Evolutionary conservation across 2,888 invertebrate genomes (phyloP).

Genomic region (Drosophila basisetae): DNA sequence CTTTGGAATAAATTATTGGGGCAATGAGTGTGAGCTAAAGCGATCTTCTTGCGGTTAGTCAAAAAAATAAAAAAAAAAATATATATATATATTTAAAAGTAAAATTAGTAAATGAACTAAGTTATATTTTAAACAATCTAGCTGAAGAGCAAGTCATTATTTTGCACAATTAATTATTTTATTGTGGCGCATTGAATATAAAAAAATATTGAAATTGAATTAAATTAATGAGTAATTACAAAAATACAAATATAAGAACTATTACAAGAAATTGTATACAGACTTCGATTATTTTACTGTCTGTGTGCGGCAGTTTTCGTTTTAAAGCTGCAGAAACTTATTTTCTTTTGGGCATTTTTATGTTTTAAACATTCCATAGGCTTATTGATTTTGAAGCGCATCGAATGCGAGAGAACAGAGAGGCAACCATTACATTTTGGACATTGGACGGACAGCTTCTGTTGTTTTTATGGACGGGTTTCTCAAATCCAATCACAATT

Average conservation of each 20-base stretch:
- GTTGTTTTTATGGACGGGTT: constrained; percentile 54
- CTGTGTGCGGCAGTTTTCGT: neutral
- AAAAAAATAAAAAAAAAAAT: neutral
- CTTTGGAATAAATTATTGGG: neutral
- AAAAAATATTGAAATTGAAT: neutral
- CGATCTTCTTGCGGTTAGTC: neutral
- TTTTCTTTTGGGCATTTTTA: constrained; percentile 49
- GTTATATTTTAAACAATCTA: too few relatives aligned
- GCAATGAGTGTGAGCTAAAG: neutral
- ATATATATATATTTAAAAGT: neutral
- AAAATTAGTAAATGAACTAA: neutral
- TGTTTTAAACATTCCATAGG: constrained; percentile 68
- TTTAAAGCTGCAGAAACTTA: constrained; percentile 20
- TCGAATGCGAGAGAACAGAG: constrained; percentile 40
- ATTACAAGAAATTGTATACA: neutral
- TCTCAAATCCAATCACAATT: constrained; percentile 53
- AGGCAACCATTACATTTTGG: constrained; percentile 27
- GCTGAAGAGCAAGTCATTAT: neutral
- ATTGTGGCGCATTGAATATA: neutral
- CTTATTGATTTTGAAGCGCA: constrained; percentile 71
- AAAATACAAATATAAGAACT: neutral
- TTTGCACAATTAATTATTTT: neutral
- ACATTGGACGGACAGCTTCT: constrained; percentile 24
- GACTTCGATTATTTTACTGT: neutral
- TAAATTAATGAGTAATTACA: neutral